Evolutionary conservation across 2,113 vertebrate genomes (phyloP).

Genomic region (Larimichthys crocea): DNA sequence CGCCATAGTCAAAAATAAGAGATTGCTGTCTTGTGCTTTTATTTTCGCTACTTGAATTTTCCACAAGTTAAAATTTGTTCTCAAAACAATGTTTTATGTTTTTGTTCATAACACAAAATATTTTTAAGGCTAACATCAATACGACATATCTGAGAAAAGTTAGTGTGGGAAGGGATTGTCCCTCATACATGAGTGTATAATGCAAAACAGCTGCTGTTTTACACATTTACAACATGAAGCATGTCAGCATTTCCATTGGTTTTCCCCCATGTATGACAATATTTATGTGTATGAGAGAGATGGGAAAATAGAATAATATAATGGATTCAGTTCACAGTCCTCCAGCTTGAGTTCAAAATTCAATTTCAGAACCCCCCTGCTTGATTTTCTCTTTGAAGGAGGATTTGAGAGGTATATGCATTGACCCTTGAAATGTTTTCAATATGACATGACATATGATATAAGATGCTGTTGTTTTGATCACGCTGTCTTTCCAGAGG

Average conservation of each 20-base stretch:
- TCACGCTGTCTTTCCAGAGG: constrained; percentile 21
- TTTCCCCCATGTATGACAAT: neutral
- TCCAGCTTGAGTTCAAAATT: constrained; percentile 29
- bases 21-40: constrained; percentile 18
- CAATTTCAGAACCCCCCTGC: constrained; percentile 9
- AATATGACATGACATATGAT: no score
- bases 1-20: neutral
- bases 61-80: constrained; percentile 63
- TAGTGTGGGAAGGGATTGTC: constrained; percentile 19
- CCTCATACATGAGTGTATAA: constrained; percentile 67
- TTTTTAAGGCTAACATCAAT: constrained; percentile 65
- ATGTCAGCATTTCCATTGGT: constrained; percentile 55
- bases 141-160: constrained; percentile 24
- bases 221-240: constrained; percentile 32
- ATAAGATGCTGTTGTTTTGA: constrained; percentile 23
- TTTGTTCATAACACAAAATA: constrained; percentile 78
- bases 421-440: constrained; percentile 17
- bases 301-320: neutral
- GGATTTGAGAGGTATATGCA: constrained; percentile 24
- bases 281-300: neutral
- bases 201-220: constrained; percentile 64
- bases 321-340: neutral
- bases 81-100: constrained; percentile 73
- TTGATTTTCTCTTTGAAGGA: constrained; percentile 16
- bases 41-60: constrained; percentile 28